Conservation (phyloP, 1,140 invertebrate genomes). For the Amphibalanus amphitrite region DNA sequence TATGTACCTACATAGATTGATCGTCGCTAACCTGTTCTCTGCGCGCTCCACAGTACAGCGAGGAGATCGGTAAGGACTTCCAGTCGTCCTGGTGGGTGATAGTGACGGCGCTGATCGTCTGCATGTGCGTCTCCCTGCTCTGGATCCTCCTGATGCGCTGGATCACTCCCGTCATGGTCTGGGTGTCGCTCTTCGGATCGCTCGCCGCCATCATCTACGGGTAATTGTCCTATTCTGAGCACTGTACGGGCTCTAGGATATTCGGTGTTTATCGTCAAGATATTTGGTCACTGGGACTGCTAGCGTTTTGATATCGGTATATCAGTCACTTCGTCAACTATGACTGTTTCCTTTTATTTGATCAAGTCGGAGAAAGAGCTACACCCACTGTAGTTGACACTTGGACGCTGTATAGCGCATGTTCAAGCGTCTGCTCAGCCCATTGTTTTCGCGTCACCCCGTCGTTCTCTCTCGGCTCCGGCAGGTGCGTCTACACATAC, state of each 20-base stretch:
- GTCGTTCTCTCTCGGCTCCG: no score
- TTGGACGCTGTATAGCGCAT: neutral
- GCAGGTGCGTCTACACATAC: conserved; percentile 1
- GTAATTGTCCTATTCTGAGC: neutral
- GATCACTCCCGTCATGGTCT: conserved; percentile 68
- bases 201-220: conserved; percentile 25
- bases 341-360: neutral
- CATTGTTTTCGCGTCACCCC: no score
- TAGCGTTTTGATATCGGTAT: neutral
- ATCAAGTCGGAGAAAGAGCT: neutral
- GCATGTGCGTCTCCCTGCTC: conserved; percentile 54
- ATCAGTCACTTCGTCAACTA: neutral
- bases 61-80: conserved; percentile 57
- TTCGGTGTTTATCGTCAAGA: neutral
- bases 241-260: neutral
- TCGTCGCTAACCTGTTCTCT: no score
- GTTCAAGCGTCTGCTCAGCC: no score
- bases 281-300: neutral
- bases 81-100: conserved; percentile 48
- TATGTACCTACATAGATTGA: no score
- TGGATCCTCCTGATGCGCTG: conserved; percentile 80
- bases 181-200: conserved; percentile 40
- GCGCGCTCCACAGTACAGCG: no score
- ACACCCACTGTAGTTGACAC: neutral
- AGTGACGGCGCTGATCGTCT: conserved; percentile 39